Percentiles rank a stretch among this genome's conserved stretches.
Evolutionary conservation across 2,797 vertebrate genomes (phyloP).

Genomic region (Fistularia tabacaria): DNA sequence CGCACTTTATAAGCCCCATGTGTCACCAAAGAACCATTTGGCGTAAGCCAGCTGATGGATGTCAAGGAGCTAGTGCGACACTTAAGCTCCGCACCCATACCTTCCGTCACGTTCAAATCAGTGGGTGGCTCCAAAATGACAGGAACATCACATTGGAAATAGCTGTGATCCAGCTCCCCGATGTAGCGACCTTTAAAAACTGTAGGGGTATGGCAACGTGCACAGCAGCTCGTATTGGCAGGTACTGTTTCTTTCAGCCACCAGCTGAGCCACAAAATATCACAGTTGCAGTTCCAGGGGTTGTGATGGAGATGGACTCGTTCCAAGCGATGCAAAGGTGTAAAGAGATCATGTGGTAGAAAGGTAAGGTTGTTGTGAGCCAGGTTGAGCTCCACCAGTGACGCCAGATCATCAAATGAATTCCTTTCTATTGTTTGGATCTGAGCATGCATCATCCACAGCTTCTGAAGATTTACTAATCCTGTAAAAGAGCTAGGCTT

Average conservation of each 20-base stretch:
- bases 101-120: constrained; percentile 97
- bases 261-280: constrained; percentile 99
- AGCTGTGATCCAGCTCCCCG: constrained; percentile 95
- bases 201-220: constrained; percentile 89
- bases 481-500: constrained; percentile 94
- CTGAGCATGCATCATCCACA: constrained; percentile 99
- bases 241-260: constrained; percentile 98
- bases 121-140: constrained; percentile 96
- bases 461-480: constrained; percentile 93
- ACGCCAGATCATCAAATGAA: constrained; percentile 97
- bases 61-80: constrained; percentile 94
- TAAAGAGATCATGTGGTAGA: constrained; percentile 98
- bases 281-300: constrained; percentile 99
- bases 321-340: constrained; percentile 90
- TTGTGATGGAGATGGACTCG: constrained; percentile 98
- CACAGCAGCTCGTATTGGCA: constrained; percentile 96
- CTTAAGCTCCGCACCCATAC: constrained; percentile 95
- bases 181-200: constrained; percentile 95
- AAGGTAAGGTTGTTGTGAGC: constrained; percentile 98
- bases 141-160: constrained; percentile 95
- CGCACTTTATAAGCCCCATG: constrained; percentile 93
- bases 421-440: constrained; percentile 98
- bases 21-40: constrained; percentile 94
- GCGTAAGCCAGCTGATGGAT: constrained; percentile 96
- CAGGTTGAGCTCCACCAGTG: constrained; percentile 94